Percentiles rank a stretch among this genome's conserved stretches.
These are phyloP conservation scores for Bubo bubo DNA, from an alignment of 2,113 vertebrate genomes.

Conservation along the genomic window DNA sequence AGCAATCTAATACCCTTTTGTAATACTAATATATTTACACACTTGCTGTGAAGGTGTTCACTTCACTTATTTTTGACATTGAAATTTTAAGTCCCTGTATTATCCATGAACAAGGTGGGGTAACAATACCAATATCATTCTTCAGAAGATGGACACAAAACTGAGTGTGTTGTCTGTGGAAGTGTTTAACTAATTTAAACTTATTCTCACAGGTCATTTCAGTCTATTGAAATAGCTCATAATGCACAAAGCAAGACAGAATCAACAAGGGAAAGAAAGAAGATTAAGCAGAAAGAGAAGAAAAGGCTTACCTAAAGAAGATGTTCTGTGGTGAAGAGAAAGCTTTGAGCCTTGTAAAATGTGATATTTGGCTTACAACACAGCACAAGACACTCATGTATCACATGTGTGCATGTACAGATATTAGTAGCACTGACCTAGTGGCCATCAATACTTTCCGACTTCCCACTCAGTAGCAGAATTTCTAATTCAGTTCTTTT, in stretches of 20 bases:
- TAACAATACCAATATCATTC: not conserved
- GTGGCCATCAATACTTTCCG: not conserved
- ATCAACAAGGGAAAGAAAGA: slow-evolving; percentile 50
- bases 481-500: slow-evolving; percentile 10
- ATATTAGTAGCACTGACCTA: not conserved
- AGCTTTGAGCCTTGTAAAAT: not conserved
- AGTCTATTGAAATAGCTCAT: slow-evolving; percentile 29
- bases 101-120: not conserved
- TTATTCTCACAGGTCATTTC: slow-evolving; percentile 54
- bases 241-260: slow-evolving; percentile 17
- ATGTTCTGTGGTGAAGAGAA: not conserved
- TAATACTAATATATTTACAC: not conserved
- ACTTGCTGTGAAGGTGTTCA: not conserved
- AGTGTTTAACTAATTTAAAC: slow-evolving; percentile 53
- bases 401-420: not conserved
- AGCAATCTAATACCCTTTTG: not conserved
- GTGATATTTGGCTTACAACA: not conserved
- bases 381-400: not conserved
- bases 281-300: slow-evolving; percentile 51
- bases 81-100: not conserved
- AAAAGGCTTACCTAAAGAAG: slow-evolving; percentile 60
- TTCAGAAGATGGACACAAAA: not conserved
- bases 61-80: not conserved
- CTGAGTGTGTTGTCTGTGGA: not conserved
- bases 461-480: not conserved